Base-by-base conservation (phyloP, 2,797 vertebrate genomes). In the Gadopsis bispinosus region DNA sequence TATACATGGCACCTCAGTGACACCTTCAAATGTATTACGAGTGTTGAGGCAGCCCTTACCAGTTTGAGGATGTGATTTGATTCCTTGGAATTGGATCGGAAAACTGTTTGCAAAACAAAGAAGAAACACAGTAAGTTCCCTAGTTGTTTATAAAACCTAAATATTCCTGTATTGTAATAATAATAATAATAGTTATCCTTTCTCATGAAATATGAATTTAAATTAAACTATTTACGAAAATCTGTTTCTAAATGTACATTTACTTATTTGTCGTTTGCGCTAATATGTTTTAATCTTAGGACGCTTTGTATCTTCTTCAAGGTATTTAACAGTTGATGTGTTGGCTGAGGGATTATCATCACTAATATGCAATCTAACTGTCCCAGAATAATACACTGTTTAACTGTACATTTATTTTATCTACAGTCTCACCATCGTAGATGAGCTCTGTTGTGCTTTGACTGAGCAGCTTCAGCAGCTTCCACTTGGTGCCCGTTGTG, bases 61-160 rank as follows among this genome's bases (percentile, higher is more conserved):
- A 97, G 92, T 94, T 96, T 97, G 75, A 97, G 93, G 87, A 95
- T 91, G 90, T 96, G 94, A 75, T 90, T 92, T 62, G 92, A 91
- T 66, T 94, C 94, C 68, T 91, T 90, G 69, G 90, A 83, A 48
- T 19, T 80, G 59, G 91, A 59, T 61, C 67, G 87, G 71, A 93
- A 90, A 56, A 76, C 80, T 22, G 39, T 80, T 90, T 80, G 55
- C 20, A 63, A 47, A 79, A 78, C 68, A 88, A 59, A 69, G 69
- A 87, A 79, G 22, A n/a, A 53, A 71, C n/a, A 22, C 17, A 26
- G 59, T 8, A 59, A 48, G 6, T 13, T 31, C 11, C n/a, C 26
- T 8, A 20, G 20, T 39, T 69, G 17, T 20, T 20, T 48, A 51
- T 31, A 14, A 71, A 35, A 41, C 12, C 8, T 43, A 31, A n/a